These are phyloP conservation scores for Palaemon carinicauda DNA, from an alignment of 1,140 invertebrate species.

Conservation along the genomic window DNA sequence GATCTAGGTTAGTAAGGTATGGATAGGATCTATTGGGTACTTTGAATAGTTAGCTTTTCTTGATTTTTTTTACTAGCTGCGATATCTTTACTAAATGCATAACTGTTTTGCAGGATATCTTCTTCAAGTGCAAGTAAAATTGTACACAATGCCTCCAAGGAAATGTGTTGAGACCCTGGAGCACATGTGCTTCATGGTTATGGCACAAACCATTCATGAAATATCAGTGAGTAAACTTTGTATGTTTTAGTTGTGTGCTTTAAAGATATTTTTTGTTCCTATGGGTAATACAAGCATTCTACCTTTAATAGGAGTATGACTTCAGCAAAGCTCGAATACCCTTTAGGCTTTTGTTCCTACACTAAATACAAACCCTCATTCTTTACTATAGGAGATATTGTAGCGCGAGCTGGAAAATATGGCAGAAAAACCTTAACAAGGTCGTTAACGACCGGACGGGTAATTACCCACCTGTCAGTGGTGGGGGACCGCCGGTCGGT, in stretches of 20 bases:
- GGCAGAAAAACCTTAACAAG: too few species aligned
- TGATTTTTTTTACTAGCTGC: not conserved
- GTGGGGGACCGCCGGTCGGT: too few species aligned
- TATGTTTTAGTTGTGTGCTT: not conserved
- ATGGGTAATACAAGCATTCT: too few species aligned
- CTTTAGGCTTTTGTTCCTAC: not conserved
- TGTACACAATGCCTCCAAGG: constrained; percentile 25
- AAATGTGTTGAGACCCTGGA: constrained; percentile 28
- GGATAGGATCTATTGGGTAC: too few species aligned
- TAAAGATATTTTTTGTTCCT: too few species aligned
- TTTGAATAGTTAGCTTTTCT: not conserved
- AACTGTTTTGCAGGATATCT: not conserved
- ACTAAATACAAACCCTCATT: too few species aligned
- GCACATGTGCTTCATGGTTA: constrained; percentile 47
- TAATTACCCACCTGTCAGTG: too few species aligned
- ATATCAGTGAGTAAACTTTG: constrained; percentile 17
- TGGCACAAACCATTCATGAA: constrained; percentile 27
- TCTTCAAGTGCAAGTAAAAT: not conserved
- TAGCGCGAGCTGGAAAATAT: too few species aligned
- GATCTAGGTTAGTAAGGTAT: too few species aligned
- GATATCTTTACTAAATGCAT: not conserved
- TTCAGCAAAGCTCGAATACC: too few species aligned
- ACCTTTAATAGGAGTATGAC: too few species aligned
- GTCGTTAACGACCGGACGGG: too few species aligned
- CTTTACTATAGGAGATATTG: not conserved